Conservation (phyloP, 2,113 vertebrate genomes). For the Procapra przewalskii region DNA sequence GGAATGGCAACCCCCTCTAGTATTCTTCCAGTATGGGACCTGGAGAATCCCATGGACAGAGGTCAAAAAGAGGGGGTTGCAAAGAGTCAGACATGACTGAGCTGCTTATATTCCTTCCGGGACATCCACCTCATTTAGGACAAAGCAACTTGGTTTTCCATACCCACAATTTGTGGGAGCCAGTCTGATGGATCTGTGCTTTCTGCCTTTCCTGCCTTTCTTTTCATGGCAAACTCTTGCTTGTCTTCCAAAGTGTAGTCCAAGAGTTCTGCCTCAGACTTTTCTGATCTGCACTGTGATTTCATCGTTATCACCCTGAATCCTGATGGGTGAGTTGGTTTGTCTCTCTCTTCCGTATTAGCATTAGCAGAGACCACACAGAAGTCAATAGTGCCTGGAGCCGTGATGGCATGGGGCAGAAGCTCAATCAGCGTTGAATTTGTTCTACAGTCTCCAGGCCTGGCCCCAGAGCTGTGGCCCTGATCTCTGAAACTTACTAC, state of each 20-base stretch:
- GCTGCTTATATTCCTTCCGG: neutral
- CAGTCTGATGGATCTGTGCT: neutral
- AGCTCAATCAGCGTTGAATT: neutral
- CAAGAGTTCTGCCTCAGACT: neutral
- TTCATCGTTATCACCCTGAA: neutral
- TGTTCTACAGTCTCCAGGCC: neutral
- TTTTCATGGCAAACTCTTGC: neutral
- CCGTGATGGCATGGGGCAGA: neutral
- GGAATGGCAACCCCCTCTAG: neutral
- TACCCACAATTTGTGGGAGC: neutral
- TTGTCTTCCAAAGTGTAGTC: neutral
- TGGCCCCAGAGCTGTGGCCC: neutral
- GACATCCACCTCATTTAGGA: neutral
- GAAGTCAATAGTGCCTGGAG: neutral
- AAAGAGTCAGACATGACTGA: neutral
- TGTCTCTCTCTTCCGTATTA: neutral
- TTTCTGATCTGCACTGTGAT: neutral
- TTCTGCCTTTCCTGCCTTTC: neutral
- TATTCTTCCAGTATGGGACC: neutral
- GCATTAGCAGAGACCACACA: neutral
- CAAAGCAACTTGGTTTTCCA: neutral
- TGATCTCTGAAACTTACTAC: neutral
- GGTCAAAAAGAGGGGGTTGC: neutral
- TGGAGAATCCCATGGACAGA: neutral
- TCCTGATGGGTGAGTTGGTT: neutral